Evolutionary conservation across 2,888 invertebrate genomes (phyloP).

Genomic region (Nezara viridula): DNA sequence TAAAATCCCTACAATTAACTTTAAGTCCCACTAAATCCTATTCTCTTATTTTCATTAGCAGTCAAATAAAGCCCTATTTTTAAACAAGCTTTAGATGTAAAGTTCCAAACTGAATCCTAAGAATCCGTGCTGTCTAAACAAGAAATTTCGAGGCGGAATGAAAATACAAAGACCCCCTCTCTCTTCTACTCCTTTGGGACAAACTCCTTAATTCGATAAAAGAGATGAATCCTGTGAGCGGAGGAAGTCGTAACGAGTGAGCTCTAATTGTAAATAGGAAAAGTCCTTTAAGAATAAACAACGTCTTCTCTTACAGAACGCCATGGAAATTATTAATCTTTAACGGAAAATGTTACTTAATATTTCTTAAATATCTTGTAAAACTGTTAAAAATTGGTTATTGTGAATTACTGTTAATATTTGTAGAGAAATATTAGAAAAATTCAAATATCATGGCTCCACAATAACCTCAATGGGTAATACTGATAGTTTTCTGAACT

Average conservation of each 20-base stretch:
- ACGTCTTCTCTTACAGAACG: background rate
- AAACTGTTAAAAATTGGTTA: too few relatives aligned
- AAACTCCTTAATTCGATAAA: conserved; percentile 25
- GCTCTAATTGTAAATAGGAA: background rate
- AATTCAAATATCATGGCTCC: too few relatives aligned
- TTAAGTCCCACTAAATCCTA: background rate
- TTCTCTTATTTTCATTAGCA: background rate
- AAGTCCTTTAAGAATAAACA: background rate
- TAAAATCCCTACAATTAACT: background rate
- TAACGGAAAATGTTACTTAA: too few relatives aligned
- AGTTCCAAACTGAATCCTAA: background rate
- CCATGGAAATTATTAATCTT: background rate
- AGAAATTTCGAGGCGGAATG: background rate
- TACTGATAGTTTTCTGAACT: too few relatives aligned
- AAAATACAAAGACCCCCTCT: background rate
- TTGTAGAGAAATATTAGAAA: too few relatives aligned
- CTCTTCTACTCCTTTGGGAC: background rate
- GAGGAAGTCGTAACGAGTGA: background rate
- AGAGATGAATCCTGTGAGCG: background rate
- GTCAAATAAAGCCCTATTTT: background rate
- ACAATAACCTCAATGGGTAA: too few relatives aligned
- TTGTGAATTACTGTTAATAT: too few relatives aligned
- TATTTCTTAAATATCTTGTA: too few relatives aligned
- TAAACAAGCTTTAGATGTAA: conserved; percentile 1
- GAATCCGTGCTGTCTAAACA: conserved; percentile 7